phyloP scores from a whole-genome alignment of 2,888 invertebrate species.

The Trisateles emortualis region DNA sequence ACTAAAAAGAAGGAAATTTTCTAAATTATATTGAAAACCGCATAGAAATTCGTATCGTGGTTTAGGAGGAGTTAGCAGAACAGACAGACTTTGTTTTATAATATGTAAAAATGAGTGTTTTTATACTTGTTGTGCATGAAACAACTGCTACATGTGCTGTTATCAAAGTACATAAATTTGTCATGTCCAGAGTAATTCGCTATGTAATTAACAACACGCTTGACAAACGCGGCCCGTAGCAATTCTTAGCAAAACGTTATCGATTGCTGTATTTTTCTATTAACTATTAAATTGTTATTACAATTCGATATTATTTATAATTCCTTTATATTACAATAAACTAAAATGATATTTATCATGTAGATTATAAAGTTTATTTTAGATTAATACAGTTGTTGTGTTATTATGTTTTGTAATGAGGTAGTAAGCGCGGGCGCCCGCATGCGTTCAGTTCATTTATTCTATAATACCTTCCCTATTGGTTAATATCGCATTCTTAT shows the following conservation, averaged over 20 bases:
- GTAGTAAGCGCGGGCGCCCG: conserved; percentile 76
- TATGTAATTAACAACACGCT: conserved; percentile 41
- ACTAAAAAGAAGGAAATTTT: too few relatives aligned
- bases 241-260: conserved; percentile 61
- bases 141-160: too few relatives aligned
- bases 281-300: conserved; percentile 66
- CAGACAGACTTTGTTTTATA: too few relatives aligned
- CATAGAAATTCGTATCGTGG: too few relatives aligned
- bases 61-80: too few relatives aligned
- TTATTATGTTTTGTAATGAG: conserved; percentile 47
- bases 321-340: conserved; percentile 2
- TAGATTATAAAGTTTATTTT: conserved; percentile 52
- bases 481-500: conserved; percentile 80
- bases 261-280: conserved; percentile 69
- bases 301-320: conserved; percentile 34
- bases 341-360: conserved; percentile 16
- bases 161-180: conserved; percentile 17
- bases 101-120: too few relatives aligned
- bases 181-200: conserved; percentile 29
- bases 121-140: too few relatives aligned
- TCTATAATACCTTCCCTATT: conserved; percentile 79
- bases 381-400: conserved; percentile 27
- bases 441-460: conserved; percentile 72
- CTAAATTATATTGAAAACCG: too few relatives aligned
- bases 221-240: conserved; percentile 59